Evolutionary conservation across 2,888 invertebrate species (phyloP), one percentile per base, ranked within the genome.

Genomic region (Notodromas monacha): DNA sequence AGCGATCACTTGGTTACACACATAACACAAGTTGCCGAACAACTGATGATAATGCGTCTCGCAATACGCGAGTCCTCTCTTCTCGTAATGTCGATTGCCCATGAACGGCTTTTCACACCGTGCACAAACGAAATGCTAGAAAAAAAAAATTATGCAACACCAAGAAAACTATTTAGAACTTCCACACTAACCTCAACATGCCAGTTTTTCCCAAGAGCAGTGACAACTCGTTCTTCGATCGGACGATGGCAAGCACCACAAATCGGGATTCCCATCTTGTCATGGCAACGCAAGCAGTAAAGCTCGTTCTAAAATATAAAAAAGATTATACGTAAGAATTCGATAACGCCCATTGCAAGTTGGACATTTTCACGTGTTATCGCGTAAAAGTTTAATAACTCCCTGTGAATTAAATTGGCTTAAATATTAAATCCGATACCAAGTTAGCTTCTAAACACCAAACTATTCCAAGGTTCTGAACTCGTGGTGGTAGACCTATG

Each of bases 251-350:
- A 96, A 31, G 96, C 96, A 15, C 92, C 96, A 50, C 96, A 99
- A 41, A 99, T 96, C n/a, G 96, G 92, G 38, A 99, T 86, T 15
- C 92, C 92, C 89, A 96, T 92, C 57, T 92, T 89, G 51, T 92
- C 92, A 46, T 92, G 89, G 47, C 92, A 96, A 32, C 92, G 65
- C 38, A 96, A 60, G 47, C 96, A 96, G 52, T 89, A 96, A 32
- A 99, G 54, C 44, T 92, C 89, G 46, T 79, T 77, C 70, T 69
- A 43, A 8, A 50, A 51, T 36, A n/a, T 6, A 21, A 21, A 21
- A 21, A 21, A 21, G n/a, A 21, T n/a, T n/a, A 8, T 21, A n/a
- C 8, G n/a, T 21, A n/a, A 21, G n/a, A n/a, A n/a, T n/a, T n/a
- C n/a, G n/a, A n/a, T n/a, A n/a, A n/a, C n/a, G n/a, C n/a, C n/a